phyloP scores from a whole-genome alignment of 2,888 invertebrate genomes.

The Caenorhabditis sp. region DNA sequence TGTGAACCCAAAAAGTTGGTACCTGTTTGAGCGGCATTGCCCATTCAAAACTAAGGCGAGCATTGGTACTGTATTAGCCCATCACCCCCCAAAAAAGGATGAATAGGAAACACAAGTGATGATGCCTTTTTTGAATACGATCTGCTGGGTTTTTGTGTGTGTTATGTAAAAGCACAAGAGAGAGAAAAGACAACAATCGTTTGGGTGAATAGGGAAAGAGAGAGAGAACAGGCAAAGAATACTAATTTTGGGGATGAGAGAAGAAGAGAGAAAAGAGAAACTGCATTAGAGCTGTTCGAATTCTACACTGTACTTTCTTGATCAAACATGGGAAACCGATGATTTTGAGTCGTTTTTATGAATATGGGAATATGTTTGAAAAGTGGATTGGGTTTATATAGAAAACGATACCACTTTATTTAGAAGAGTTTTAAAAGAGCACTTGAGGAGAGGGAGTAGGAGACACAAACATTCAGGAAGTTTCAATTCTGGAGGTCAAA shows the following conservation, averaged over 20 bases:
- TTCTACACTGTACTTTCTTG: not conserved
- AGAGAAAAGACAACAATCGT: constrained; percentile 29
- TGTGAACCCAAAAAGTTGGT: no score
- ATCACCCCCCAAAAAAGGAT: not conserved
- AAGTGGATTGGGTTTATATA: constrained; percentile 5
- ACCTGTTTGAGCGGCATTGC: no score
- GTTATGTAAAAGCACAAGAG: constrained; percentile 16
- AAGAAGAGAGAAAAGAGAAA: not conserved
- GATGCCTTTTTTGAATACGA: constrained; percentile 21
- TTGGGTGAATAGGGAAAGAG: constrained; percentile 6
- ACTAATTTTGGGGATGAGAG: constrained; percentile 32
- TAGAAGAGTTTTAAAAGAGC: constrained; percentile 31
- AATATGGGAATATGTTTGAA: constrained; percentile 1
- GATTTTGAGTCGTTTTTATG: not conserved
- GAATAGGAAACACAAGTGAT: constrained; percentile 3
- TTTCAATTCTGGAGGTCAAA: not conserved
- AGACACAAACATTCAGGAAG: not conserved
- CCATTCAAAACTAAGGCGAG: not conserved
- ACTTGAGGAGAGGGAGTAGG: constrained; percentile 6
- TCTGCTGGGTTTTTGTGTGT: not conserved
- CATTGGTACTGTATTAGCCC: not conserved
- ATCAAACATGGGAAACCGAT: constrained; percentile 1
- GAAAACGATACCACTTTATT: constrained; percentile 26
- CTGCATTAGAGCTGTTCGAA: constrained; percentile 13
- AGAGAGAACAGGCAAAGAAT: constrained; percentile 28